phyloP scores from a whole-genome alignment of 2,113 vertebrate genomes.

The Urocynchramus pylzowi region DNA sequence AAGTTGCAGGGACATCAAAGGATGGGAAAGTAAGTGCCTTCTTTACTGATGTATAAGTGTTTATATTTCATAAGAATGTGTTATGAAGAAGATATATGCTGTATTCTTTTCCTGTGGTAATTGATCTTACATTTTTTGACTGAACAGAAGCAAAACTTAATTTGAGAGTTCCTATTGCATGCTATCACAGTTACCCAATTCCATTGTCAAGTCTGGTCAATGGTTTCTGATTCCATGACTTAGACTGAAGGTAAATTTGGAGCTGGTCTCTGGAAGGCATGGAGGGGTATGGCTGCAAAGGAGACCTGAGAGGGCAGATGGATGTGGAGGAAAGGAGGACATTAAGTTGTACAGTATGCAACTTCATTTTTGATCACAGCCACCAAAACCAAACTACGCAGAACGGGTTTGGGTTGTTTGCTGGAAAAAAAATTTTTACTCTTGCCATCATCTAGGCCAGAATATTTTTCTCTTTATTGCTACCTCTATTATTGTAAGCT shows the following conservation, averaged over 20 bases:
- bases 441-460: neutral
- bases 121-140: neutral
- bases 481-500: neutral
- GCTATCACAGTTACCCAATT: neutral
- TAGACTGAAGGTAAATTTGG: neutral
- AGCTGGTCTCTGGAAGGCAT: neutral
- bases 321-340: neutral
- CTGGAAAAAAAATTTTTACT: neutral
- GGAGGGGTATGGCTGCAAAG: neutral
- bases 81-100: neutral
- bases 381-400: neutral
- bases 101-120: neutral
- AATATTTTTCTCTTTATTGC: neutral
- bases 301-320: neutral
- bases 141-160: neutral
- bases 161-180: neutral
- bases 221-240: neutral
- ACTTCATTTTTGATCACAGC: neutral
- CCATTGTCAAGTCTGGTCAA: neutral
- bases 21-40: conserved; percentile 91
- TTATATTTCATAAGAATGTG: neutral
- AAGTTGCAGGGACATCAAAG: conserved; percentile 94
- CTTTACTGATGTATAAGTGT: neutral
- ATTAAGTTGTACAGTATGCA: neutral
- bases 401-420: neutral